phyloP scores from a whole-genome alignment of 2,113 vertebrate genomes.

The Phyllostomus discolor region DNA sequence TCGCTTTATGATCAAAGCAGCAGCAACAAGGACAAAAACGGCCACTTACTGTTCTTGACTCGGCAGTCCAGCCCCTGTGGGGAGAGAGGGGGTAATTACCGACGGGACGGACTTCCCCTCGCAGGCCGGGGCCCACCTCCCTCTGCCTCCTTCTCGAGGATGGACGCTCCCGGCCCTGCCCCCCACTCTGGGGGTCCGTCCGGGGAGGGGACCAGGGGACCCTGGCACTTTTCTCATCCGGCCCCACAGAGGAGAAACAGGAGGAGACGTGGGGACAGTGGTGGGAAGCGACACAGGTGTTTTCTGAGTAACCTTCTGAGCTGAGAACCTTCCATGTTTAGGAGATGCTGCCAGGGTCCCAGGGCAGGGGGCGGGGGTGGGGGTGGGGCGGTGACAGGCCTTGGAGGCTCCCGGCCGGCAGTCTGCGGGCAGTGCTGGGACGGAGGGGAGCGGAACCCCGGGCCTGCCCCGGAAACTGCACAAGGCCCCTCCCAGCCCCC shows the following conservation, averaged over 20 bases:
- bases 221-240: neutral
- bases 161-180: neutral
- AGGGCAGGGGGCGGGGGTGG: too few relatives aligned
- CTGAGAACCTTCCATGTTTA: neutral
- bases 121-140: neutral
- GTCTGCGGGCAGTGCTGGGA: neutral
- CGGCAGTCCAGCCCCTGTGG: constrained; percentile 79
- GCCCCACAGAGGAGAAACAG: neutral
- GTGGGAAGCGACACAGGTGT: neutral
- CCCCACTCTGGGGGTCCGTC: neutral
- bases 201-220: too few relatives aligned
- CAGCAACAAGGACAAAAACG: neutral
- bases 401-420: neutral
- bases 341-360: neutral
- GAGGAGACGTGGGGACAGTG: neutral
- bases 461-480: neutral
- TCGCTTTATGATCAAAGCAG: neutral
- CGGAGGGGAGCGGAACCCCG: neutral
- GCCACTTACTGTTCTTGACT: constrained; percentile 81
- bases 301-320: neutral
- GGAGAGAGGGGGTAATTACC: constrained; percentile 56
- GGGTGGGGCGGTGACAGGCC: neutral
- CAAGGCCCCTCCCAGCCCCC: too few relatives aligned
- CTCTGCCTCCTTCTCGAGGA: neutral
- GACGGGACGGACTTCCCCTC: neutral